Evolutionary conservation across 2,888 invertebrate species (phyloP).

Genomic region (Tridacna crocea): DNA sequence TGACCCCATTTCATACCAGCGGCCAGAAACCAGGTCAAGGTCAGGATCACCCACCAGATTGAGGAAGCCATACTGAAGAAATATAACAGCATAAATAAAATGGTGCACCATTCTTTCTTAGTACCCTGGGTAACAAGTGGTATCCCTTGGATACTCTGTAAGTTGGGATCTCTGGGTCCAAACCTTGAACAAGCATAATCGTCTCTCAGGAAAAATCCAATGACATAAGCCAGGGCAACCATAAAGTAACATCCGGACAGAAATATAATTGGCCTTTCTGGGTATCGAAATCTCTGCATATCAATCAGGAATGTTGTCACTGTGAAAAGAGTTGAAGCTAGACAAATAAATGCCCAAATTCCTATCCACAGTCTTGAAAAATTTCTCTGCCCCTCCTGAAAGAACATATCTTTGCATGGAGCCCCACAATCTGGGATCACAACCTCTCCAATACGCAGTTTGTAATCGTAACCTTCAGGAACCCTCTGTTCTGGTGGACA

Average conservation of each 20-base stretch:
- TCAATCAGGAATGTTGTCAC: conserved; percentile 94
- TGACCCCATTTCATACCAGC: conserved; percentile 99
- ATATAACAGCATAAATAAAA: conserved; percentile 95
- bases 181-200: conserved; percentile 84
- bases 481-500: conserved; percentile 86
- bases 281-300: conserved; percentile 97
- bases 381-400: conserved; percentile 90
- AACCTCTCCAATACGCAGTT: conserved; percentile 87
- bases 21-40: conserved; percentile 98
- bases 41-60: conserved; percentile 98
- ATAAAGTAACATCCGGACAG: conserved; percentile 97
- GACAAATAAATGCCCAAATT: conserved; percentile 95
- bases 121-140: conserved; percentile 88
- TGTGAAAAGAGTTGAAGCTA: conserved; percentile 94
- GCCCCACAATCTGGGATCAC: conserved; percentile 85
- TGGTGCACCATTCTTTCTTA: conserved; percentile 89
- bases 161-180: conserved; percentile 59
- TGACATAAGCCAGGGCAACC: conserved; percentile 94
- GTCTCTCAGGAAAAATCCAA: conserved; percentile 85
- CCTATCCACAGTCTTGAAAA: conserved; percentile 97
- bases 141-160: conserved; percentile 23
- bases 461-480: conserved; percentile 91
- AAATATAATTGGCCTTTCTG: conserved; percentile 98
- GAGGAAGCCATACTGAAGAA: conserved; percentile 98
- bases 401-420: conserved; percentile 97